phyloP scores from a whole-genome alignment of 2,113 vertebrate species.

The Aegotheles bennettii region DNA sequence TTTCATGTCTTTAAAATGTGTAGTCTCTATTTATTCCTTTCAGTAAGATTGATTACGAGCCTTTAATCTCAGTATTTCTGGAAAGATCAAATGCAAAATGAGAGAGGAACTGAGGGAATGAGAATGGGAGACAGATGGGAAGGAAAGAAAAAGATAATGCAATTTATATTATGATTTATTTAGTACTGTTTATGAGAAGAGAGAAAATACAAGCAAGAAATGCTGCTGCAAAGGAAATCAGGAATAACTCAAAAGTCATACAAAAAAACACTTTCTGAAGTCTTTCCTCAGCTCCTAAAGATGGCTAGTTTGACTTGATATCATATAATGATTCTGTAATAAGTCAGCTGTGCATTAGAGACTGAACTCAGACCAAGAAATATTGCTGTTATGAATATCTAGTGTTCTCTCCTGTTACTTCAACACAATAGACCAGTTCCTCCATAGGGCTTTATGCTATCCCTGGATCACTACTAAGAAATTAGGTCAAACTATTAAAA shows the following conservation, averaged over 20 bases:
- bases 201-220: background rate
- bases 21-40: background rate
- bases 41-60: background rate
- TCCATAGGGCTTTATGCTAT: constrained; percentile 39
- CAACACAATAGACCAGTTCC: background rate
- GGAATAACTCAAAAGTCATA: background rate
- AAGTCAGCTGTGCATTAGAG: background rate
- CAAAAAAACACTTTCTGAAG: background rate
- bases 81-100: background rate
- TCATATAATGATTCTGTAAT: background rate
- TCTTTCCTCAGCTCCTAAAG: background rate
- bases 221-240: background rate
- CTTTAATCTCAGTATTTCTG: background rate
- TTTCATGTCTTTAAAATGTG: background rate
- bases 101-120: background rate
- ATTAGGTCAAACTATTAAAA: constrained; percentile 72
- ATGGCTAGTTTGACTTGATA: background rate
- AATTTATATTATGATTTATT: background rate
- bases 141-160: background rate
- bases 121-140: background rate
- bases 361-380: background rate
- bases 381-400: background rate
- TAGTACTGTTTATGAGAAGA: background rate
- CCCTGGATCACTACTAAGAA: constrained; percentile 39
- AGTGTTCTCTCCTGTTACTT: background rate